Conservation (phyloP, 92 coral and sea anemone genomes). For the Paragorgia papillata region DNA sequence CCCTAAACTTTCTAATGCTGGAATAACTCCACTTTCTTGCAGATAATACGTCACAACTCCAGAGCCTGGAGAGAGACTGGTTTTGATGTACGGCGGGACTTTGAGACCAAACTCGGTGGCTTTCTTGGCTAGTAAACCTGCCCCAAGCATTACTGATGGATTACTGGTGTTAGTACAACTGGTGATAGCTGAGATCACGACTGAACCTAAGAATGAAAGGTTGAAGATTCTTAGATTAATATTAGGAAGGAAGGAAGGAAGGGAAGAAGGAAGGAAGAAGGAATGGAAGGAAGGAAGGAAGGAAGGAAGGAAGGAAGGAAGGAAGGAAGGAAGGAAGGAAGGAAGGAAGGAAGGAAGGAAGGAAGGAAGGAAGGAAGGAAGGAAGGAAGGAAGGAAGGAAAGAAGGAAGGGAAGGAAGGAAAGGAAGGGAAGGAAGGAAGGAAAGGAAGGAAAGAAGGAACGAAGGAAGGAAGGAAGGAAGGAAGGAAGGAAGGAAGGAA, state of each 20-base stretch:
- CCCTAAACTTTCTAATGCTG: constrained; percentile 88
- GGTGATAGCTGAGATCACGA: constrained; percentile 94
- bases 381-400: no score
- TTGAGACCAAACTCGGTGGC: constrained; percentile 83
- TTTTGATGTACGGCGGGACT: constrained; percentile 85
- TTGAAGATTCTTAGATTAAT: no score
- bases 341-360: neutral
- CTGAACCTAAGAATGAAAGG: constrained; percentile 92
- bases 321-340: neutral
- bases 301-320: neutral
- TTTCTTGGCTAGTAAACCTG: constrained; percentile 91
- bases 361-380: no score
- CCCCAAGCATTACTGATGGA: constrained; percentile 98
- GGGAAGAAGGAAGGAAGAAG: no score
- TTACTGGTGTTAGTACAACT: constrained; percentile 99
- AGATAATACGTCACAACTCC: constrained; percentile 97
- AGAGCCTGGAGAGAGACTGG: constrained; percentile 95
- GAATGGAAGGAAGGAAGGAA: neutral
- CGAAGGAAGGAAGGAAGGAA: neutral
- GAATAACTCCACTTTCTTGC: constrained; percentile 93
- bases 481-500: no score
- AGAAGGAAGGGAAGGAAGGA: no score
- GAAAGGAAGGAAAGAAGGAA: neutral
- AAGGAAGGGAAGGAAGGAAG: no score
- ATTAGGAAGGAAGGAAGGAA: neutral